Evolutionary conservation across 2,888 invertebrate genomes (phyloP), one percentile per base, ranked within the genome.

Genomic region (Drosophila anceps): DNA sequence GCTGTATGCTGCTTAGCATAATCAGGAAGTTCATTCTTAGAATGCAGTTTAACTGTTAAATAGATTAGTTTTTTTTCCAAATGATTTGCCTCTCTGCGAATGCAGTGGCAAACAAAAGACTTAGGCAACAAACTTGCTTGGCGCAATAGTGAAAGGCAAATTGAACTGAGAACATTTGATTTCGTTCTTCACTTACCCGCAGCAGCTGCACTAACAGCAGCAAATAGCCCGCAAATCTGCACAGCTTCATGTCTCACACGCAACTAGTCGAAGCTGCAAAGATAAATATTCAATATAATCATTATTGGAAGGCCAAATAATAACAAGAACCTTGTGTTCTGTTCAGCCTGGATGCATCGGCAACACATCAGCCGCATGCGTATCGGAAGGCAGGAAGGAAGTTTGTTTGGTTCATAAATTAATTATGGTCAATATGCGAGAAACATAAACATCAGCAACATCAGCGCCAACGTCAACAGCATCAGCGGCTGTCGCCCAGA

Each of bases 401-500:
- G 88, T 76, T 75, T 84, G 90, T 50, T 50, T 87, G 90, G 82
- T 84, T 89, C 84, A 84, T 84, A 84, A 89, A 85, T 79, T 87
- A 87, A 84, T 81, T 84, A 75, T 89, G 84, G 84, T 75, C 84
- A 85, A 84, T 85, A 89, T 79, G 67, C 74, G 69, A 78, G 73
- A 64, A 54, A 43, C 77, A 73, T 57, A 44, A 62, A 48, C 54
- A 44, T 57, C 62, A 69, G 20, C 57, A 41, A 46, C 57, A 63
- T 9, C 54, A 58, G 7, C 69, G 37, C 1, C 46, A 55, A 15
- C 66, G 54, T 15, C 59, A 60, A 12, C 70, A 59, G 31, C 69
- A 50, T n/a, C 61, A 37, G 1, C 46, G 55, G 76, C 80, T 82
- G 83, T 82, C 81, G 69, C 55, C 18, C 54, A 76, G 86, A 82